These are phyloP conservation scores for Thermophis baileyi DNA, from an alignment of 2,113 vertebrate genomes.

Conservation along the genomic window DNA sequence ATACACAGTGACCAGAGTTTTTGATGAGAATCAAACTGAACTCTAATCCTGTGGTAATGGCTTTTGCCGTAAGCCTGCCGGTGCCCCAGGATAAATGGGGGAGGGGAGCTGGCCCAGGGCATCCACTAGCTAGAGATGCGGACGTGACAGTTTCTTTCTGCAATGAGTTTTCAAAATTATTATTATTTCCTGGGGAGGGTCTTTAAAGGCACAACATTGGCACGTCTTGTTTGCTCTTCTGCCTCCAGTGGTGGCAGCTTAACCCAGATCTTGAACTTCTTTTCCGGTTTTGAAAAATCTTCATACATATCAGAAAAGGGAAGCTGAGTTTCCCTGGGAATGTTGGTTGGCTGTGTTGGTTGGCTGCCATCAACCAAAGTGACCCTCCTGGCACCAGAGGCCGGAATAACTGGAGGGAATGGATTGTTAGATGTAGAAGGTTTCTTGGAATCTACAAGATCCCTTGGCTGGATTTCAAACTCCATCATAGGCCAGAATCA, in stretches of 20 bases:
- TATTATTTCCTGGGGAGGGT: accelerated
- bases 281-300: neutral
- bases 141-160: neutral
- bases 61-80: constrained; percentile 42
- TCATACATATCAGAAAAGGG: neutral
- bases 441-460: neutral
- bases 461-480: neutral
- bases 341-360: constrained; percentile 22
- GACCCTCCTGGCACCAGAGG: constrained; percentile 52
- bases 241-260: neutral
- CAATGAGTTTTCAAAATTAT: neutral
- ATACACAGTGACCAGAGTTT: constrained; percentile 60
- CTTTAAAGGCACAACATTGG: neutral
- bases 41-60: constrained; percentile 59
- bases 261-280: neutral
- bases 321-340: constrained; percentile 31
- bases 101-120: neutral
- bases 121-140: neutral
- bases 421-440: constrained; percentile 4
- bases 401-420: constrained; percentile 11
- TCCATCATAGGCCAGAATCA: neutral
- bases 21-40: constrained; percentile 61
- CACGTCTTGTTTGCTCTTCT: neutral
- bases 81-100: neutral
- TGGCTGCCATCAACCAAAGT: constrained; percentile 36